Percentiles rank a stretch among this genome's conserved stretches.
Evolutionary conservation across 2,797 vertebrate genomes (phyloP).

Genomic region (Hozukius guyotensis): DNA sequence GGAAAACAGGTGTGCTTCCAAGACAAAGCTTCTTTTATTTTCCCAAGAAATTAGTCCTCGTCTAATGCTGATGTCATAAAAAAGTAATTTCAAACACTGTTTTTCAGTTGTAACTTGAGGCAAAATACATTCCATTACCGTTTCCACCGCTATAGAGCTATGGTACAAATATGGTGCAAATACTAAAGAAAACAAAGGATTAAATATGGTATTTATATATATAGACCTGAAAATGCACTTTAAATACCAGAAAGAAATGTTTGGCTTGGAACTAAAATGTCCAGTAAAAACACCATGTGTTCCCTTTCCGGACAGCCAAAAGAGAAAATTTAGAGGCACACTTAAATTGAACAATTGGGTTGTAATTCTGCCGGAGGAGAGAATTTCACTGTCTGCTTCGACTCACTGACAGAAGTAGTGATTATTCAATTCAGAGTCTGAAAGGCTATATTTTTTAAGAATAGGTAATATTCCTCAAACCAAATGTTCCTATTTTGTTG

Average conservation of each 20-base stretch:
- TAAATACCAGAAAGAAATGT: constrained; percentile 16
- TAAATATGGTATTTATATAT: neutral
- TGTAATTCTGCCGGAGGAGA: constrained; percentile 39
- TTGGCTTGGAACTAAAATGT: constrained; percentile 22
- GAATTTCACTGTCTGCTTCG: constrained; percentile 42
- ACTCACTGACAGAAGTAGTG: constrained; percentile 10
- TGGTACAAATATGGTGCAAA: neutral
- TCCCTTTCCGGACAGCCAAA: constrained; percentile 9
- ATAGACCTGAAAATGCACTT: constrained; percentile 19
- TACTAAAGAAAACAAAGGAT: constrained; percentile 5
- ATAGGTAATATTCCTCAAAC: constrained; percentile 6
- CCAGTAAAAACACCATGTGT: constrained; percentile 41
- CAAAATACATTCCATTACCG: neutral
- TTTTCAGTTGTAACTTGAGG: neutral
- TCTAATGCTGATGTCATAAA: neutral
- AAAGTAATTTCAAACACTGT: neutral
- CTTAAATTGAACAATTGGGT: constrained; percentile 53
- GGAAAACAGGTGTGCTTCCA: neutral
- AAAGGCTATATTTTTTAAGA: neutral
- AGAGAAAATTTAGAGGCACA: constrained; percentile 42
- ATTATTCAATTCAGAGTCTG: constrained; percentile 31
- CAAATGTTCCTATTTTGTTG: constrained; percentile 22
- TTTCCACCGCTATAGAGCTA: neutral
- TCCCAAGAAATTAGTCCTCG: neutral
- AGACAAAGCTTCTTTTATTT: neutral